A percentile compares a stretch with the other conserved stretches of the same genome.
Evolutionary conservation across 2,113 vertebrate species (phyloP).

Genomic region (Microcebus ravelobensis): DNA sequence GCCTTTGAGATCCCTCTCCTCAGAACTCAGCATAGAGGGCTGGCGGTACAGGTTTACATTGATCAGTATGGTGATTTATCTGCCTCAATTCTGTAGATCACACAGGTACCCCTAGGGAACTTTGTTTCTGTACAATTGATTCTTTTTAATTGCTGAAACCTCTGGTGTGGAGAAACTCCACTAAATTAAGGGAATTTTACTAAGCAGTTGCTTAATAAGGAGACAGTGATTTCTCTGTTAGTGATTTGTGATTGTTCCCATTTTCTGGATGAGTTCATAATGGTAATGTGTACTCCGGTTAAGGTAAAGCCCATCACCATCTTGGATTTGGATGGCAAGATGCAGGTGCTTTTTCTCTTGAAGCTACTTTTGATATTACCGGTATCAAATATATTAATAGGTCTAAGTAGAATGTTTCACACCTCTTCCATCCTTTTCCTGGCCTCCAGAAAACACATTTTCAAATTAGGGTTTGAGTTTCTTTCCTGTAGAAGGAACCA

Average conservation of each 20-base stretch:
- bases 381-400: background rate
- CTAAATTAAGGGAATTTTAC: background rate
- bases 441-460: background rate
- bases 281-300: background rate
- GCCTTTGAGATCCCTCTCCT: background rate
- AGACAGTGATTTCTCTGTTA: background rate
- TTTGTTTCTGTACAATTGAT: background rate
- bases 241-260: background rate
- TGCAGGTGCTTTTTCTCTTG: background rate
- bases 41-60: background rate
- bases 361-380: background rate
- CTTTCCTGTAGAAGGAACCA: background rate
- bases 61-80: background rate
- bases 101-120: background rate
- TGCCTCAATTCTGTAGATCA: background rate
- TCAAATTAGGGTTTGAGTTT: background rate
- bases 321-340: background rate
- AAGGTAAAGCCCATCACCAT: background rate
- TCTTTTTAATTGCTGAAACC: background rate
- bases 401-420: background rate
- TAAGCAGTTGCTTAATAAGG: background rate
- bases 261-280: background rate
- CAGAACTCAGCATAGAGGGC: background rate
- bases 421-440: background rate
- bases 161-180: background rate